Evolutionary conservation across 2,113 vertebrate genomes (phyloP).

Genomic region (Myanophis thanlyinensis): DNA sequence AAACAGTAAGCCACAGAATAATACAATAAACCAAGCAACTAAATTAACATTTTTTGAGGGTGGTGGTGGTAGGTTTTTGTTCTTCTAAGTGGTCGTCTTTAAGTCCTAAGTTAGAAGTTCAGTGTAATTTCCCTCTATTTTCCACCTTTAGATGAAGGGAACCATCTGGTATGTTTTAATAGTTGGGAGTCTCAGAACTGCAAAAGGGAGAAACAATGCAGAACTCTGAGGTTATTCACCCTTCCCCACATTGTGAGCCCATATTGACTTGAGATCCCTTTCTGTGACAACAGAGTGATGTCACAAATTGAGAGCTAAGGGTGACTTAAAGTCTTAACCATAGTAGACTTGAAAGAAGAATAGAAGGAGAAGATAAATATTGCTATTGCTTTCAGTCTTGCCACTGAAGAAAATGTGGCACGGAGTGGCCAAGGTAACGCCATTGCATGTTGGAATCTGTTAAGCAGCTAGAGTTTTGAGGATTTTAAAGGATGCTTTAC

Average conservation of each 20-base stretch:
- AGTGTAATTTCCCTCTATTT: not conserved
- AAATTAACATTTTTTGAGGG: not conserved
- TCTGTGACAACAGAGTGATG: not conserved
- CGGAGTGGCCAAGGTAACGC: not conserved
- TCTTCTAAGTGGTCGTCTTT: not conserved
- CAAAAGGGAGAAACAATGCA: not conserved
- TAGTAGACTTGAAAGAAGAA: not conserved
- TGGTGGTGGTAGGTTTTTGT: not conserved
- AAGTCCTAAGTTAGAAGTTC: not conserved
- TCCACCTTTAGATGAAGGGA: not conserved
- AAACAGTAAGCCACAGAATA: not conserved
- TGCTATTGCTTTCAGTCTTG: not conserved
- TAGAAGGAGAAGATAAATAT: not conserved
- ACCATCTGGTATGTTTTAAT: not conserved
- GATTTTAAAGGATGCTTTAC: not conserved
- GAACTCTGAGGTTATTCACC: not conserved
- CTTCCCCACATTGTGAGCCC: not conserved
- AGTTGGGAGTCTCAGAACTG: not conserved
- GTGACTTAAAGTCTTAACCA: not conserved
- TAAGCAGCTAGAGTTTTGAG: not conserved
- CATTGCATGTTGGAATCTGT: not conserved
- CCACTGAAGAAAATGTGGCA: not conserved
- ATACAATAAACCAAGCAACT: not conserved
- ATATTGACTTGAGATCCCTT: not conserved
- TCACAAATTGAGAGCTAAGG: not conserved